Evolutionary conservation across 2,888 invertebrate genomes (phyloP).

Genomic region (Drosophila sordidula): DNA sequence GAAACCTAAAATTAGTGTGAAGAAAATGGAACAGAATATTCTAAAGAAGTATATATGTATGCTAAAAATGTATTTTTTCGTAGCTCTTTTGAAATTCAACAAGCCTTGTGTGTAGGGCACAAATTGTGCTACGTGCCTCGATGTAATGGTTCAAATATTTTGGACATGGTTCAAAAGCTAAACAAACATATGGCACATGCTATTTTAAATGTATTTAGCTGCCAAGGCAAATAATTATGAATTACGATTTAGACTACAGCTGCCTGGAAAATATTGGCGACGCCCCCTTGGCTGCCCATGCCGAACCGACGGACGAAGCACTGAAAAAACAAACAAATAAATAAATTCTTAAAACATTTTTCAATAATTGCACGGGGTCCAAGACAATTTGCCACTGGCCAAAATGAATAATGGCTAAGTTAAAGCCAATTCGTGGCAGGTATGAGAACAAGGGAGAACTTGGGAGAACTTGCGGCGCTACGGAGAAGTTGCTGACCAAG

Average conservation of each 20-base stretch:
- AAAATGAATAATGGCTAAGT: conserved; percentile 33
- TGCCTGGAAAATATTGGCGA: conserved; percentile 35
- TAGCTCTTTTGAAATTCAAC: neutral
- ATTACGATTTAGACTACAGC: conserved; percentile 33
- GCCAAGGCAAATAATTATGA: conserved; percentile 42
- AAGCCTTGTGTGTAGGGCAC: conserved; percentile 8
- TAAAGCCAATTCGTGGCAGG: conserved; percentile 14
- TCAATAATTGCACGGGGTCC: conserved; percentile 33
- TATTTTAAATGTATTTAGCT: conserved; percentile 24
- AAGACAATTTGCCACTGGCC: conserved; percentile 41
- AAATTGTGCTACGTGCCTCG: conserved; percentile 33
- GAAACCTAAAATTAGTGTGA: neutral
- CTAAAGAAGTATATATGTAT: neutral
- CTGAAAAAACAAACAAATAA: conserved; percentile 24
- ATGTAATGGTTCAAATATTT: conserved; percentile 31
- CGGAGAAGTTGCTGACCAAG: conserved; percentile 37
- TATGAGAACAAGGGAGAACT: conserved; percentile 12
- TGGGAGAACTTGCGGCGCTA: neutral
- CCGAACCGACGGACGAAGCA: neutral
- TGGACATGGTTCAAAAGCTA: conserved; percentile 35
- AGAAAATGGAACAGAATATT: neutral
- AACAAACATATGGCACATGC: conserved; percentile 45
- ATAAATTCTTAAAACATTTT: conserved; percentile 31
- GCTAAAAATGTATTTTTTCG: neutral
- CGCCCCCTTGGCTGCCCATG: neutral